phyloP scores from a whole-genome alignment of 1,140 invertebrate species.

The Platyscapa corneri region DNA sequence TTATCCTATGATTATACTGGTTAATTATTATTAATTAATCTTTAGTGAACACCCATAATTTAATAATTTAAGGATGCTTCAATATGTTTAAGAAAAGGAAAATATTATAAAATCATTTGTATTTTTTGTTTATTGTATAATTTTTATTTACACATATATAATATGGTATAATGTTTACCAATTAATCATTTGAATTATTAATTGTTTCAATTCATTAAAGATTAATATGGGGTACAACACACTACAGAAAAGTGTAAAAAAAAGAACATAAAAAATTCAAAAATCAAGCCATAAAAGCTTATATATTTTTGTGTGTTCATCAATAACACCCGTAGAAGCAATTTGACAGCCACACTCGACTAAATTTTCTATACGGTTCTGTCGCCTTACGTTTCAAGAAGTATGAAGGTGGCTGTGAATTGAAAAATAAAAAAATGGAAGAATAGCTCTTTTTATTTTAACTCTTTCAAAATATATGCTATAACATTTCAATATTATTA shows the following conservation, averaged over 20 bases:
- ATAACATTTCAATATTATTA: too few relatives aligned
- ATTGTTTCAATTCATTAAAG: not conserved
- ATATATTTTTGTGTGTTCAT: not conserved
- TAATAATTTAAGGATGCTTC: too few relatives aligned
- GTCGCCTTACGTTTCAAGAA: not conserved
- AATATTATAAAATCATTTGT: too few relatives aligned
- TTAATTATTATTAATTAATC: too few relatives aligned
- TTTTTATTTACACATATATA: too few relatives aligned
- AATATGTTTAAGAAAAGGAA: too few relatives aligned
- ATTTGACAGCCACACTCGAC: slow-evolving; percentile 51
- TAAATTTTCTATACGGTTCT: slow-evolving; percentile 23
- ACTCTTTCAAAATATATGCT: not conserved
- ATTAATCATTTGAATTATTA: not conserved
- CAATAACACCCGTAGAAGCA: slow-evolving; percentile 20
- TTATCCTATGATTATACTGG: too few relatives aligned
- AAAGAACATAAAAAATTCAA: not conserved
- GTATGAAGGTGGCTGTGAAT: not conserved
- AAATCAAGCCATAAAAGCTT: slow-evolving; percentile 38
- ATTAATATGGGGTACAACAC: not conserved
- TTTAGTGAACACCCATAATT: too few relatives aligned
- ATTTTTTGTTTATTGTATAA: too few relatives aligned
- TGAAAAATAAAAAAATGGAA: not conserved
- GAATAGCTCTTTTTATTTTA: not conserved
- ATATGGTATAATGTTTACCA: too few relatives aligned
- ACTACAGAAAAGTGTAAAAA: not conserved